Evolutionary conservation across 1,140 invertebrate species (phyloP).

Genomic region (Leptopilina boulardi): DNA sequence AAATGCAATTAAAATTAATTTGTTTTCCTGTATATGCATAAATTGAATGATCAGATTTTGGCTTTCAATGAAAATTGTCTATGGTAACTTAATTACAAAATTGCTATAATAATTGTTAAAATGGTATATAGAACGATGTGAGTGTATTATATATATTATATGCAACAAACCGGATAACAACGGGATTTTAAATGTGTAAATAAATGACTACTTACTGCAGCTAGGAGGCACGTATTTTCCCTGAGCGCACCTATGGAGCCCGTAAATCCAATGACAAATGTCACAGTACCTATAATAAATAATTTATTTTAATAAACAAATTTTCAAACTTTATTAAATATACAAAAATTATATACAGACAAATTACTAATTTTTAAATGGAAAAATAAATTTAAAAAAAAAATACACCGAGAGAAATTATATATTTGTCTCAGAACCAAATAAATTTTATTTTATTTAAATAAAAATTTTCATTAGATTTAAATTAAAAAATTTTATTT

Average conservation of each 20-base stretch:
- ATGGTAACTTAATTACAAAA: not conserved
- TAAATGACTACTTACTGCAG: conserved; percentile 82
- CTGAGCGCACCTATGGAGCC: conserved; percentile 97
- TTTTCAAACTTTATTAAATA: no score
- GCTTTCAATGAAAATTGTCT: not conserved
- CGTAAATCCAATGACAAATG: conserved; percentile 96
- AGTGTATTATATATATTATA: not conserved
- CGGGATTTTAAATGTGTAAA: conserved; percentile 17
- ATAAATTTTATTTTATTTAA: no score
- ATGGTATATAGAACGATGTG: no score
- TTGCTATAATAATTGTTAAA: not conserved
- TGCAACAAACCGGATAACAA: conserved; percentile 11
- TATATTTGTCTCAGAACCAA: no score
- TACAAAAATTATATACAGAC: no score
- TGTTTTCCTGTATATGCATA: conserved; percentile 1
- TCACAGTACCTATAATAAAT: conserved; percentile 83
- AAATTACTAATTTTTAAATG: no score
- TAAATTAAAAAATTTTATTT: no score
- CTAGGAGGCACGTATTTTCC: conserved; percentile 91
- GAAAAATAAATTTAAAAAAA: no score
- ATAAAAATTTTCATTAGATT: no score
- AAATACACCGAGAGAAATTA: no score
- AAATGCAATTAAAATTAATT: conserved; percentile 10
- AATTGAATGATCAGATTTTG: not conserved
- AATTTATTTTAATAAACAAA: not conserved